A percentile compares a stretch with the other conserved stretches of the same genome.
Conservation (phyloP, 1,140 invertebrate species). For the Mya arenaria region DNA sequence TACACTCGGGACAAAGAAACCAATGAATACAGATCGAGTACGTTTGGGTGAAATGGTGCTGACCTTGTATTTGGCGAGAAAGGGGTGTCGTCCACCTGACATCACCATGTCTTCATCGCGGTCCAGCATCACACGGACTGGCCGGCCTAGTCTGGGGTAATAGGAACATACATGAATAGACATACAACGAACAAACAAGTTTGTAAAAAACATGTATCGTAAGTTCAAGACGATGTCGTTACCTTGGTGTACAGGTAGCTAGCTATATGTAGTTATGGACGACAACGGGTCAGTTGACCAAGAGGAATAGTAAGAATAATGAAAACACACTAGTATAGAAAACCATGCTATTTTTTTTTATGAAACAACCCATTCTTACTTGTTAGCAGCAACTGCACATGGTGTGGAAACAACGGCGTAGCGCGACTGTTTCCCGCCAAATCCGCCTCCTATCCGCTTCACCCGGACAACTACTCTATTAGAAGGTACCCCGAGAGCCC, state of each 20-base stretch:
- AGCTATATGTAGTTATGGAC: too few relatives aligned
- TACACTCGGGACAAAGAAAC: neutral
- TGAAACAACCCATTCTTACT: conserved; percentile 81
- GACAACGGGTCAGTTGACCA: too few relatives aligned
- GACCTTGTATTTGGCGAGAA: conserved; percentile 91
- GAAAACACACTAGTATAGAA: too few relatives aligned
- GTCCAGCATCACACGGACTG: conserved; percentile 94
- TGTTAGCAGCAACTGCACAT: conserved; percentile 83
- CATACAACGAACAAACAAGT: too few relatives aligned
- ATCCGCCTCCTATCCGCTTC: conserved; percentile 95
- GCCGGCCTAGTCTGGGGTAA: conserved; percentile 83
- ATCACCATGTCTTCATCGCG: conserved; percentile 97
- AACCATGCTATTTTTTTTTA: too few relatives aligned
- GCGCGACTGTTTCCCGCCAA: conserved; percentile 97
- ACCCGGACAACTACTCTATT: conserved; percentile 90
- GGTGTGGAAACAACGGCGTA: conserved; percentile 82
- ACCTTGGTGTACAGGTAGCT: too few relatives aligned
- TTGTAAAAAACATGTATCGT: too few relatives aligned
- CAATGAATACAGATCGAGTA: neutral
- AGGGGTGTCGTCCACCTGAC: conserved; percentile 94
- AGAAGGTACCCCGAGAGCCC: conserved; percentile 87
- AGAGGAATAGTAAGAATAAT: too few relatives aligned
- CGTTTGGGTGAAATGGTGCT: neutral
- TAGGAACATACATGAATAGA: conserved; percentile 8
- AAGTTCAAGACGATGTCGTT: too few relatives aligned